Percentiles rank a stretch among this genome's conserved stretches.
Conservation (phyloP, 2,113 vertebrate species). For the Gymnogyps californianus region DNA sequence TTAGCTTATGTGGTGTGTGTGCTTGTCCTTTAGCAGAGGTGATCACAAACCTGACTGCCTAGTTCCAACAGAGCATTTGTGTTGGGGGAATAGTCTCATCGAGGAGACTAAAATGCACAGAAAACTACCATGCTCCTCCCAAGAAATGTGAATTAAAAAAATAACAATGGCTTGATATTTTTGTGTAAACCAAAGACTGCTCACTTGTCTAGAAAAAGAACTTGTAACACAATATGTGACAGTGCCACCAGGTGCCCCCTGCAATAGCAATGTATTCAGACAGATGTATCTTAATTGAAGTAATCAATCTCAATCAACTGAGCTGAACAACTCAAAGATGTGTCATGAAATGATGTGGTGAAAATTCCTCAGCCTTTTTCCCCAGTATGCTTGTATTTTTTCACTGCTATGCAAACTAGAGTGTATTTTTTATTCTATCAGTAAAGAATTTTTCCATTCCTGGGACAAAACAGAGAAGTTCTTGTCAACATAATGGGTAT, state of each 20-base stretch:
- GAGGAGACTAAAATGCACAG: neutral
- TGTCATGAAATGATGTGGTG: neutral
- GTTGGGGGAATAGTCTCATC: neutral
- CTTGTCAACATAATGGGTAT: neutral
- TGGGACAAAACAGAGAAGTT: neutral
- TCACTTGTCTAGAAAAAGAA: neutral
- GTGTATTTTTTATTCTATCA: neutral
- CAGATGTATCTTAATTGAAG: constrained; percentile 1
- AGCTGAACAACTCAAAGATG: neutral
- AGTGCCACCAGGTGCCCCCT: neutral
- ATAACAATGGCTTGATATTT: neutral
- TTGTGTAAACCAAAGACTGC: neutral
- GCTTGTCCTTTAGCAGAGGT: neutral
- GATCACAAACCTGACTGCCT: neutral
- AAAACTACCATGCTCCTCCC: neutral
- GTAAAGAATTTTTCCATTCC: neutral
- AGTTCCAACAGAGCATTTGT: neutral
- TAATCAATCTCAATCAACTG: constrained; percentile 6
- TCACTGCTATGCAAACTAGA: neutral
- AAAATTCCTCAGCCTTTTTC: neutral
- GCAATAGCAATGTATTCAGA: neutral
- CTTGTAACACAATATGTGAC: neutral
- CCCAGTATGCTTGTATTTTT: neutral
- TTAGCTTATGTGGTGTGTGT: neutral
- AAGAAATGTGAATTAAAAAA: neutral